phyloP scores from a whole-genome alignment of 2,888 invertebrate species.

The Merodon equestris region DNA sequence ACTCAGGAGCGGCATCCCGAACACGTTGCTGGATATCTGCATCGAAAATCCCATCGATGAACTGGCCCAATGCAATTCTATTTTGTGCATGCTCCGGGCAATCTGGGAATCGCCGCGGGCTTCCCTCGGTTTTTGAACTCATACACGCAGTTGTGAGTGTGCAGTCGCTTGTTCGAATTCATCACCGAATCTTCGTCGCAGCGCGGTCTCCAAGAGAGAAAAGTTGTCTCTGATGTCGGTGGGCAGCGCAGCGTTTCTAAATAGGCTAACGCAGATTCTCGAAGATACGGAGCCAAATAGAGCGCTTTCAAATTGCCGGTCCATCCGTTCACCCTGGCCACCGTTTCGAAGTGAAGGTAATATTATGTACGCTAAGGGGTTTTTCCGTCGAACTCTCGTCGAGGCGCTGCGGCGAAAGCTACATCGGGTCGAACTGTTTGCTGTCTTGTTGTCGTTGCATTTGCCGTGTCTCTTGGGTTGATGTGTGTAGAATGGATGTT shows the following conservation, averaged over 20 bases:
- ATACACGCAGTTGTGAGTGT: background rate
- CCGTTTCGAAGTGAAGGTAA: constrained; percentile 21
- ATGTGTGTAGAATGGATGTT: background rate
- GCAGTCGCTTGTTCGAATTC: background rate
- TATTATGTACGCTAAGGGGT: too few relatives aligned
- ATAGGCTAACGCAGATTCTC: constrained; percentile 7
- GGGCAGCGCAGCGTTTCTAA: constrained; percentile 17
- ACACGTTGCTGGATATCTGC: too few relatives aligned
- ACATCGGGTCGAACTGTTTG: too few relatives aligned
- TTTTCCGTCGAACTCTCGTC: too few relatives aligned
- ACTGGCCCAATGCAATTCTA: too few relatives aligned
- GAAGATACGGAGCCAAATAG: constrained; percentile 13
- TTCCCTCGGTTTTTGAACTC: constrained; percentile 6
- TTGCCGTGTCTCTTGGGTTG: too few relatives aligned
- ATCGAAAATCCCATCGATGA: too few relatives aligned
- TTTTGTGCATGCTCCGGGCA: too few relatives aligned
- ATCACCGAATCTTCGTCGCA: background rate
- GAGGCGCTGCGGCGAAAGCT: too few relatives aligned
- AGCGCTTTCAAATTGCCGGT: constrained; percentile 21
- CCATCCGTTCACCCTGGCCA: constrained; percentile 14
- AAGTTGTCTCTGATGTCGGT: constrained; percentile 10
- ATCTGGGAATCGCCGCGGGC: background rate
- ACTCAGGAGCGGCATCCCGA: too few relatives aligned
- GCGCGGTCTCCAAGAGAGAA: background rate
- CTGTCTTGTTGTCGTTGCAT: too few relatives aligned